A percentile compares a stretch with the other conserved stretches of the same genome.
Evolutionary conservation across 2,888 invertebrate species (phyloP).

Genomic region (Nomada hirtipes): DNA sequence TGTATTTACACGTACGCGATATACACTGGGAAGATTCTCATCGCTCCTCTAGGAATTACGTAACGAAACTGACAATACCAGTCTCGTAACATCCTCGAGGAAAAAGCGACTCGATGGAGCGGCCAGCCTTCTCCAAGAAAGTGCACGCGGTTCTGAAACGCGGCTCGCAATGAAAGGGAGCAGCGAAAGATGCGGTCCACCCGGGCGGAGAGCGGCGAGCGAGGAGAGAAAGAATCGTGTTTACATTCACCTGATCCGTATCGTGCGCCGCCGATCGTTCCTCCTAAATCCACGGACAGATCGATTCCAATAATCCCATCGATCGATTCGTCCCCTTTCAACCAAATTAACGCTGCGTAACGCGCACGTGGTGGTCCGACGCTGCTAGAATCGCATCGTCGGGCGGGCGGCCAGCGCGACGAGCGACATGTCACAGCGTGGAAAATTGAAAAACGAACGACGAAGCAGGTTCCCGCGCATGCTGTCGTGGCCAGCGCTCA

Average conservation of each 20-base stretch:
- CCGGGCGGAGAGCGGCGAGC: not conserved
- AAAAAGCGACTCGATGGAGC: slow-evolving; percentile 58
- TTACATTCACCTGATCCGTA: slow-evolving; percentile 62
- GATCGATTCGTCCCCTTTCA: not conserved
- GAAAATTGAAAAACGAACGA: not conserved
- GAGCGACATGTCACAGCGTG: slow-evolving; percentile 13
- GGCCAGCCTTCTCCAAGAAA: slow-evolving; percentile 48
- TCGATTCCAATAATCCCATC: not conserved
- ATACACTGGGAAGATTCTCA: slow-evolving; percentile 76
- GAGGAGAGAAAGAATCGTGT: slow-evolving; percentile 35
- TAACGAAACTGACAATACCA: slow-evolving; percentile 70
- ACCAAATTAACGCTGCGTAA: not conserved
- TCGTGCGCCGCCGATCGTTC: slow-evolving; percentile 2
- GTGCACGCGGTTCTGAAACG: slow-evolving; percentile 9
- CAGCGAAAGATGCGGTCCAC: not conserved
- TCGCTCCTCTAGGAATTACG: slow-evolving; percentile 70
- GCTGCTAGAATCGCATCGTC: too few species aligned
- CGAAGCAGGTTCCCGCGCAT: slow-evolving; percentile 59
- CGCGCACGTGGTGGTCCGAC: not conserved
- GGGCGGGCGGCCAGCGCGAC: not conserved
- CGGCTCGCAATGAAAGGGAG: not conserved
- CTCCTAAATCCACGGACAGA: not conserved
- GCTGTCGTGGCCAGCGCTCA: slow-evolving; percentile 67
- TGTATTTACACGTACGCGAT: slow-evolving; percentile 30
- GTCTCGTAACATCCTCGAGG: slow-evolving; percentile 75